These are phyloP conservation scores for Sympetrum striolatum DNA, from an alignment of 2,888 invertebrate genomes.

Conservation along the genomic window DNA sequence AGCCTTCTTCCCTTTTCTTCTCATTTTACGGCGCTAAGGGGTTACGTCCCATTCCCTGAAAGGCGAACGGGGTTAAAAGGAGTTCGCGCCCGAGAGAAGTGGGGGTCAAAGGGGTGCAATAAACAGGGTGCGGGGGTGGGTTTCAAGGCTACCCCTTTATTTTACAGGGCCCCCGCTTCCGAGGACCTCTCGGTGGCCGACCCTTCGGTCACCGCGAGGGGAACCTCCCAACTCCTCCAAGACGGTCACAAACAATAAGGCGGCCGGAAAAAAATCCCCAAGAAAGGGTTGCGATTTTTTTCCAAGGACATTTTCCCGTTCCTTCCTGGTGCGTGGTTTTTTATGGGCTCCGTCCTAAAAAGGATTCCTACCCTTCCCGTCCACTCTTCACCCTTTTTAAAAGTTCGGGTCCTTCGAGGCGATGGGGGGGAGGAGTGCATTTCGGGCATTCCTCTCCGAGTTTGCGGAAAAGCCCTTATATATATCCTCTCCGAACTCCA, in stretches of 20 bases:
- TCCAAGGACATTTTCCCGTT: conserved; percentile 26
- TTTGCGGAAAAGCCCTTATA: not conserved
- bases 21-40: conserved; percentile 10
- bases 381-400: conserved; percentile 20
- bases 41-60: not conserved
- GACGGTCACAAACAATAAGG: not conserved
- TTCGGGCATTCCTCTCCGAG: not conserved
- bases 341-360: conserved; percentile 11
- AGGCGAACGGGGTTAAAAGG: not conserved
- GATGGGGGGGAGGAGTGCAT: not conserved
- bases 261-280: not conserved
- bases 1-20: not conserved
- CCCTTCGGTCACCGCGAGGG: not conserved
- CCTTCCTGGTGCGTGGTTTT: conserved; percentile 16
- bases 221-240: not conserved
- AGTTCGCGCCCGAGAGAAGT: not conserved
- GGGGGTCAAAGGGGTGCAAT: conserved; percentile 23
- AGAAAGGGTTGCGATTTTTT: conserved; percentile 41
- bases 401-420: not conserved
- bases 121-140: not conserved
- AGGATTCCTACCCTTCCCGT: not conserved
- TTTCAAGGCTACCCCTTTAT: not conserved
- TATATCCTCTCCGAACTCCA: not conserved
- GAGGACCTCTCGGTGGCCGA: not conserved
- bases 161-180: not conserved